Evolutionary conservation across 23 tunicate species (phyloP).

Genomic region (Styela clava): DNA sequence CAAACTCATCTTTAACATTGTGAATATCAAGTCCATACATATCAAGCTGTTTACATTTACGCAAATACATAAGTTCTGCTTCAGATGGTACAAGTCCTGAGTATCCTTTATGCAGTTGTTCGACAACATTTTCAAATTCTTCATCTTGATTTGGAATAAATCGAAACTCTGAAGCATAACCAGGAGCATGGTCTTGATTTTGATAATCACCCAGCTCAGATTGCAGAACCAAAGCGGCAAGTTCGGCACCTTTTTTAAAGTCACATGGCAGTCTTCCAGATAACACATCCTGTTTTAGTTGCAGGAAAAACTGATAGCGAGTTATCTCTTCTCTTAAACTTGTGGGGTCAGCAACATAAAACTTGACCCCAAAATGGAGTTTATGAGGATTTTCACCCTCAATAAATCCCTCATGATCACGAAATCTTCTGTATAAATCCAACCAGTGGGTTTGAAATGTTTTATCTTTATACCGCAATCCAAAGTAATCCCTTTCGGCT

Average conservation of each 20-base stretch:
- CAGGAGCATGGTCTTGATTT: conserved; percentile 37
- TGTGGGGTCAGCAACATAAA: conserved; percentile 78
- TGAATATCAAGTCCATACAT: conserved; percentile 82
- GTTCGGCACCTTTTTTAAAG: conserved; percentile 60
- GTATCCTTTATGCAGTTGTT: conserved; percentile 54
- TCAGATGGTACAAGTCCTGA: conserved; percentile 55
- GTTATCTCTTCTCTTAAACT: conserved; percentile 81
- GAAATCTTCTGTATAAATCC: conserved; percentile 47
- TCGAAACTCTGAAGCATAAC: conserved; percentile 78
- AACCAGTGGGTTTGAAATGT: conserved; percentile 54
- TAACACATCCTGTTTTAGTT: conserved; percentile 67
- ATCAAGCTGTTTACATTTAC: conserved; percentile 81
- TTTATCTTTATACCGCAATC: conserved; percentile 53
- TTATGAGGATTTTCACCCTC: conserved; percentile 35
- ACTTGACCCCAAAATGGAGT: conserved; percentile 76
- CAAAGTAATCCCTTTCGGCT: conserved; percentile 83
- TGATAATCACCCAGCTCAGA: conserved; percentile 89
- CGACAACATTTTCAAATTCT: conserved; percentile 72
- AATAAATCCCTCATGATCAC: conserved; percentile 57
- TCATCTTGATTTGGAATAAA: conserved; percentile 77
- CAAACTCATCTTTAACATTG: conserved; percentile 57
- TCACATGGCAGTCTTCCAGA: conserved; percentile 49
- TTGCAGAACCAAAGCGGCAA: conserved; percentile 79
- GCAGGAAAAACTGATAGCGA: conserved; percentile 80
- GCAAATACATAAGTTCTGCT: conserved; percentile 76